These are phyloP conservation scores for Globia sparganii DNA, from an alignment of 2,888 invertebrate genomes.

Conservation along the genomic window DNA sequence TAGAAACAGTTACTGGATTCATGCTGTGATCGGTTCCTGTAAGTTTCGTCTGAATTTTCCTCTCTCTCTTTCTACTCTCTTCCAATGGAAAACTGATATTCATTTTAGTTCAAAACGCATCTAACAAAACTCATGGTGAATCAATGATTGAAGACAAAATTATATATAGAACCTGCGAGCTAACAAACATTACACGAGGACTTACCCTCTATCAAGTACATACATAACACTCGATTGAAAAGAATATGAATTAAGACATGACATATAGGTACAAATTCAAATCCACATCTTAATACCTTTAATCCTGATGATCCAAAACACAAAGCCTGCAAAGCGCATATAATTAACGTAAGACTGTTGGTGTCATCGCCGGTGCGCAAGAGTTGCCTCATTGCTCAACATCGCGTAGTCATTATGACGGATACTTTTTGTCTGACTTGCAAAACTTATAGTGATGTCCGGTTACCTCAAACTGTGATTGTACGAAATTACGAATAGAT, in stretches of 20 bases:
- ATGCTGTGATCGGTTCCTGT: neutral
- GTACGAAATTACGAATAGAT: neutral
- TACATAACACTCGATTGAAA: neutral
- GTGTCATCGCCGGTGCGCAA: conserved; percentile 55
- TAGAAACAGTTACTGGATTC: neutral
- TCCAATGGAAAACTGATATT: neutral
- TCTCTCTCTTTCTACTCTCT: neutral
- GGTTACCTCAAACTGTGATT: conserved; percentile 40
- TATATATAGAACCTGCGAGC: neutral
- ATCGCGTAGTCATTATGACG: conserved; percentile 45
- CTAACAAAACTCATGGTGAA: no score
- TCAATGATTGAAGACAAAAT: neutral
- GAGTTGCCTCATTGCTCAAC: conserved; percentile 42
- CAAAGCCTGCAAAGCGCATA: conserved; percentile 21
- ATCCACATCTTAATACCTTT: neutral
- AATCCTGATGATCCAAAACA: conserved; percentile 17
- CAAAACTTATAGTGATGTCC: conserved; percentile 48
- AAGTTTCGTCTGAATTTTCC: no score
- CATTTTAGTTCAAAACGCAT: neutral
- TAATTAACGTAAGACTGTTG: conserved; percentile 20
- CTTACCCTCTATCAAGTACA: neutral
- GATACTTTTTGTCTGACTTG: conserved; percentile 53
- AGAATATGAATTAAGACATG: neutral
- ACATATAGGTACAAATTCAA: neutral
- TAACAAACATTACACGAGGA: neutral